Base-by-base conservation (phyloP, 2,113 vertebrate genomes). In the Lepus europaeus region DNA sequence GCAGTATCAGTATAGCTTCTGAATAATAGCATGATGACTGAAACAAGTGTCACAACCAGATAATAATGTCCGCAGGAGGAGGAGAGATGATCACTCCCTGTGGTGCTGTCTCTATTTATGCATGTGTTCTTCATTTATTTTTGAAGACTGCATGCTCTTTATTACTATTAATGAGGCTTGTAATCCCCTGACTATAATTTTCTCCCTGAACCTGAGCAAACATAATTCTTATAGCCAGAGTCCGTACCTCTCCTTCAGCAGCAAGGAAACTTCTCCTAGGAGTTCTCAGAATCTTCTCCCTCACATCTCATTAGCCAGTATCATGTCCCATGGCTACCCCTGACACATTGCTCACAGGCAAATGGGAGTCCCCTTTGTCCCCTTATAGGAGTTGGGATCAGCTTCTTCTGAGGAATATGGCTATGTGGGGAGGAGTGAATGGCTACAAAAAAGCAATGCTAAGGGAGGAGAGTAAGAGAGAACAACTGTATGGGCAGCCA, bases 81-180 rank as follows among this genome's bases (percentile, higher is more conserved):
- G 68, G 51, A 94, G 72, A 59, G 45, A 31, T 6, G 10, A 51
- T 68, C 17, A 2, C 23, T 95, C 90, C 85, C 93, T 29, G 6
- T 9, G 85, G 45, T 29, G 72, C 76, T 77, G 70, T 89, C 56
- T 72, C 4, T 78, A 17, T 96, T 92, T 96, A 79, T 92, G 91
- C 9, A 31, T 68, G 53, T 89, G 27, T 64, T 64, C 27, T 89
- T 95, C 89, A 94, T 91, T 89, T 89, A 87, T 90, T 96, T 96
- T 91, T 97, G 79, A 95, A 92, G 95, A 92, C 85, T 89, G 16
- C 9, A n/a, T 69, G 79, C 45, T 96, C 88, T 95, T 95, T 95
- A 94, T 97, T 95, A 96, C 89, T 95, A 95, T 97, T 97, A 95
- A 95, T 95, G 94, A 97, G 79, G 64, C 91, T 97, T 91, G 66